Conservation (phyloP, 2,113 vertebrate species). For the Aspiorhynchus laticeps region DNA sequence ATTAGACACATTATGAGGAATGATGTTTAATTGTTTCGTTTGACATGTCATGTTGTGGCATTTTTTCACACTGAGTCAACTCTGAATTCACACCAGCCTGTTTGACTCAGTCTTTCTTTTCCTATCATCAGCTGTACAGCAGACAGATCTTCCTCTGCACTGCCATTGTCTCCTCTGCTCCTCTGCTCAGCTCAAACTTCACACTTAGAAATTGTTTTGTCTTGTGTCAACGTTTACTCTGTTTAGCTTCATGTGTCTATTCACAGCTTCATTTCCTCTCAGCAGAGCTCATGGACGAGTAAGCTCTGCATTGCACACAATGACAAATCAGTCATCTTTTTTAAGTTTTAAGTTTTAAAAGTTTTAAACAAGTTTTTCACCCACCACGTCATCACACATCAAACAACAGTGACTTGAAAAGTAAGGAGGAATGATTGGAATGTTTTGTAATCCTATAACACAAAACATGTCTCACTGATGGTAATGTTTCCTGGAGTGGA, state of each 20-base stretch:
- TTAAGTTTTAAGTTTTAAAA: too few relatives aligned
- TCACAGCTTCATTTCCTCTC: background rate
- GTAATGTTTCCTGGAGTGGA: background rate
- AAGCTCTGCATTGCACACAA: background rate
- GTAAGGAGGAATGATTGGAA: background rate
- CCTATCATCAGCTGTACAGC: background rate
- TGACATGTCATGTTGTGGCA: background rate
- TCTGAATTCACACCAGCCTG: background rate
- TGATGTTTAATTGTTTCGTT: background rate
- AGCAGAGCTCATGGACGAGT: background rate
- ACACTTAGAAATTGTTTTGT: background rate
- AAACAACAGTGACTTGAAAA: slow-evolving; percentile 1
- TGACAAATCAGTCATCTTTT: background rate
- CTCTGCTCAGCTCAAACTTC: background rate
- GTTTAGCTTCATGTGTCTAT: background rate
- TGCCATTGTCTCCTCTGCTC: background rate
- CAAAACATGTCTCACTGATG: background rate
- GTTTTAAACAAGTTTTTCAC: too few relatives aligned
- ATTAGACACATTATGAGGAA: background rate
- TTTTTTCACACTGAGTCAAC: slow-evolving; percentile 13
- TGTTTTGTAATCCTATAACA: background rate
- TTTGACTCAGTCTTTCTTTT: background rate
- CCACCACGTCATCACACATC: background rate
- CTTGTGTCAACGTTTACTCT: background rate
- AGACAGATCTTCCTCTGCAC: background rate